A percentile compares a stretch with the other conserved stretches of the same genome.
Conservation (phyloP, 2,113 vertebrate species). For the Trachemys scripta region DNA sequence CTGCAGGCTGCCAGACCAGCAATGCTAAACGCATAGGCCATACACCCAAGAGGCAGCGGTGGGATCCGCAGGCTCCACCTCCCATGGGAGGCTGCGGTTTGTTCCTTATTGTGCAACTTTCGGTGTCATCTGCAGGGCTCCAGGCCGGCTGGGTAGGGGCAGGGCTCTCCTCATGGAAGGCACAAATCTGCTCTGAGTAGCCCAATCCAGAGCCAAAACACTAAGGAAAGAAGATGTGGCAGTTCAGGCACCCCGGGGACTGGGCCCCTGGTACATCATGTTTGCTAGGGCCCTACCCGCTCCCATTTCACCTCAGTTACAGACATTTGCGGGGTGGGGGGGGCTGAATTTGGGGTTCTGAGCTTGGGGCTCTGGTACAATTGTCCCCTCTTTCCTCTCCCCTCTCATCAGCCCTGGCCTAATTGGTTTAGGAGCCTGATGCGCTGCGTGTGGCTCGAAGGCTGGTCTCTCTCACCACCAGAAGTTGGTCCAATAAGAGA, state of each 20-base stretch:
- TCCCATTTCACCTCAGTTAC: too few species aligned
- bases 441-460: not conserved
- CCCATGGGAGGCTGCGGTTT: not conserved
- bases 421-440: not conserved
- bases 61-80: too few species aligned
- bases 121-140: not conserved
- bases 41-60: too few species aligned
- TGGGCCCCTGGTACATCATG: not conserved
- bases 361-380: too few species aligned
- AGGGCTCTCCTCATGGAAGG: not conserved
- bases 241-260: not conserved
- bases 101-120: not conserved
- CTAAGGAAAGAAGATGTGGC: too few species aligned
- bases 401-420: fast-evolving
- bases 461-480: not conserved
- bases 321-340: too few species aligned
- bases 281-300: too few species aligned
- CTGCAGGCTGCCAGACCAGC: too few species aligned
- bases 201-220: not conserved
- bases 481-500: not conserved
- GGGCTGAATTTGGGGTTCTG: too few species aligned
- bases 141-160: not conserved
- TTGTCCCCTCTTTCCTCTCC: not conserved
- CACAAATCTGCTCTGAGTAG: too few species aligned
- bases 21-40: too few species aligned